Conservation (phyloP, 2,888 invertebrate genomes). For the Platycheirus albimanus region DNA sequence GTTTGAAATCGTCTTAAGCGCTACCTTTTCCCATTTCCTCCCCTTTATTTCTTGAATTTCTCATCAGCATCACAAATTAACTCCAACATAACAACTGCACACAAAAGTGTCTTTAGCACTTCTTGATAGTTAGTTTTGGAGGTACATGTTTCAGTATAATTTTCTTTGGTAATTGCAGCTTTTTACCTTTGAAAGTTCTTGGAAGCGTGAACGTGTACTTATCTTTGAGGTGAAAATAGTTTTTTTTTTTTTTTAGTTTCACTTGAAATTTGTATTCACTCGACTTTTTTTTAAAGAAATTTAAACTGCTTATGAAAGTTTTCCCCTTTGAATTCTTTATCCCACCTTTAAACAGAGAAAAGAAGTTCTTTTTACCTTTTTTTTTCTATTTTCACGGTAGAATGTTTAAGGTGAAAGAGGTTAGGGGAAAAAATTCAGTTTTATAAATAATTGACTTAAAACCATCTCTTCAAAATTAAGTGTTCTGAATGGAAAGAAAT, state of each 20-base stretch:
- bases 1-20: too few relatives aligned
- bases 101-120: not conserved
- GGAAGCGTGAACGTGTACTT: not conserved
- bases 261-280: conserved; percentile 1
- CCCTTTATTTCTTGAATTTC: not conserved
- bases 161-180: not conserved
- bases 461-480: too few relatives aligned
- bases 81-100: not conserved
- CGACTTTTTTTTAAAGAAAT: not conserved
- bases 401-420: not conserved
- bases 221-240: not conserved
- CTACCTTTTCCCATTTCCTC: not conserved
- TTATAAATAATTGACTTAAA: too few relatives aligned
- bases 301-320: not conserved
- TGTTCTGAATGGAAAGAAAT: too few relatives aligned
- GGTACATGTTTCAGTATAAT: not conserved
- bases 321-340: not conserved
- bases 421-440: too few relatives aligned
- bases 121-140: not conserved
- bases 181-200: not conserved
- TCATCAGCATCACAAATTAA: not conserved
- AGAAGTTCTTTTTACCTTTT: not conserved
- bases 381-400: not conserved
- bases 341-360: not conserved
- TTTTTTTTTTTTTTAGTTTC: conserved; percentile 1